Conservation (phyloP, 1,140 invertebrate genomes). For the Geopemphigus sp. region DNA sequence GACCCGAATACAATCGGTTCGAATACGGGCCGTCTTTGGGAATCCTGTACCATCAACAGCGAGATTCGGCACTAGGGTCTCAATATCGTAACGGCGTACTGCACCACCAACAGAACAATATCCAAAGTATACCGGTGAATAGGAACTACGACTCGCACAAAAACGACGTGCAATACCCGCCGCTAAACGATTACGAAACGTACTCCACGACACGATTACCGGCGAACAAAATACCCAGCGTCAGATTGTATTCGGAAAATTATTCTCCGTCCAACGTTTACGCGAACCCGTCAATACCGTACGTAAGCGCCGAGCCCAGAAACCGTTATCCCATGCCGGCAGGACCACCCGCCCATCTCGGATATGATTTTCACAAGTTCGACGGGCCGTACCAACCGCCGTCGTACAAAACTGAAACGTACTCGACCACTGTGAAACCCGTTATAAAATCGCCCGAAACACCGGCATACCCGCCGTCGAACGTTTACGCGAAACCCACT, state of each 20-base stretch:
- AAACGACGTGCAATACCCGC: slow-evolving; percentile 40
- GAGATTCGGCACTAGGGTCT: not conserved
- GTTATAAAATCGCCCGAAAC: not conserved
- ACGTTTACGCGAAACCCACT: slow-evolving; percentile 5
- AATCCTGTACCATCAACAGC: slow-evolving; percentile 33
- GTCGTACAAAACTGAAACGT: slow-evolving; percentile 2
- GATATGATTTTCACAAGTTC: slow-evolving; percentile 2
- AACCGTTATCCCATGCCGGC: not conserved
- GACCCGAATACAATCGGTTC: not conserved
- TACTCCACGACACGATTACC: slow-evolving; percentile 13
- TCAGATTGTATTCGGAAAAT: not conserved
- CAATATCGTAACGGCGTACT: not conserved
- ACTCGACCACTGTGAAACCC: slow-evolving; percentile 23
- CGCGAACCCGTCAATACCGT: not conserved
- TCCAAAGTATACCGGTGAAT: slow-evolving; percentile 28
- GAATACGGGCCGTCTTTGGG: not conserved
- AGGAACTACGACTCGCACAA: slow-evolving; percentile 41
- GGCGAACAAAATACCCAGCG: not conserved
- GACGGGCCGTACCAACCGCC: slow-evolving; percentile 13
- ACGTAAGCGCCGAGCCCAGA: not conserved
- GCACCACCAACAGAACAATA: slow-evolving; percentile 36
- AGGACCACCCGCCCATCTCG: not conserved
- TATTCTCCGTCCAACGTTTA: slow-evolving; percentile 5
- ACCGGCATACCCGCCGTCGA: not conserved
- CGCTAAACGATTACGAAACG: slow-evolving; percentile 24